Conservation (phyloP, 2,797 vertebrate genomes). For the Bovichtus diacanthus region DNA sequence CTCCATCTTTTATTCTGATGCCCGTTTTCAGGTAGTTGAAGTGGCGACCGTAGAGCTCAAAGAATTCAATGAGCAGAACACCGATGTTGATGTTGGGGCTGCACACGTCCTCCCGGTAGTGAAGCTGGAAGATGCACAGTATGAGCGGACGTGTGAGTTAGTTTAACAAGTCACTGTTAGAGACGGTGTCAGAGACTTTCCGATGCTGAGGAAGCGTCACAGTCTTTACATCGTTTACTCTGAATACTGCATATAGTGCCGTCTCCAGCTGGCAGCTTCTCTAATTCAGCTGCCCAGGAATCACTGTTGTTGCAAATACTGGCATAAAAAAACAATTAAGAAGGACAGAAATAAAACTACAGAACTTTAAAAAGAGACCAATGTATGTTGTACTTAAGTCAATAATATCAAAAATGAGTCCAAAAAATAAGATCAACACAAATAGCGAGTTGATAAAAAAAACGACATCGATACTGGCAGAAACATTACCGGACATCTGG, state of each 20-base stretch:
- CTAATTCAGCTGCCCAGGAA: background rate
- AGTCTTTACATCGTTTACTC: background rate
- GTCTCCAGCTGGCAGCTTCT: background rate
- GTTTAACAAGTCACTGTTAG: background rate
- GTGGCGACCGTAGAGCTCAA: slow-evolving; percentile 97
- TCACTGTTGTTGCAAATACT: background rate
- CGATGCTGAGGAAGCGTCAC: background rate
- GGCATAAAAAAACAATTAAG: background rate
- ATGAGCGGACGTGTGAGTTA: background rate
- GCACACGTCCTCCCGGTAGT: slow-evolving; percentile 94
- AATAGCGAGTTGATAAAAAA: background rate
- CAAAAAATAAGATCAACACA: no score
- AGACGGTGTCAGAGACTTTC: no score
- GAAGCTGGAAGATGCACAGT: slow-evolving; percentile 84
- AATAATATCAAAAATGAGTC: no score
- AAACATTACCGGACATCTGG: no score
- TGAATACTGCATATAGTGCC: background rate
- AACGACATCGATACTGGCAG: no score
- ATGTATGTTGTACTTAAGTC: background rate
- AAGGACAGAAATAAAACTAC: background rate
- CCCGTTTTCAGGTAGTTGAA: slow-evolving; percentile 99
- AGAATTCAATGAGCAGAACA: slow-evolving; percentile 99
- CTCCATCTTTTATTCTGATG: slow-evolving; percentile 98
- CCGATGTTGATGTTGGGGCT: slow-evolving; percentile 95
- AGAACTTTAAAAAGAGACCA: background rate